Percentiles rank a stretch among this genome's conserved stretches.
Evolutionary conservation across 2,797 vertebrate genomes (phyloP).

Genomic region (Liasis olivaceus): DNA sequence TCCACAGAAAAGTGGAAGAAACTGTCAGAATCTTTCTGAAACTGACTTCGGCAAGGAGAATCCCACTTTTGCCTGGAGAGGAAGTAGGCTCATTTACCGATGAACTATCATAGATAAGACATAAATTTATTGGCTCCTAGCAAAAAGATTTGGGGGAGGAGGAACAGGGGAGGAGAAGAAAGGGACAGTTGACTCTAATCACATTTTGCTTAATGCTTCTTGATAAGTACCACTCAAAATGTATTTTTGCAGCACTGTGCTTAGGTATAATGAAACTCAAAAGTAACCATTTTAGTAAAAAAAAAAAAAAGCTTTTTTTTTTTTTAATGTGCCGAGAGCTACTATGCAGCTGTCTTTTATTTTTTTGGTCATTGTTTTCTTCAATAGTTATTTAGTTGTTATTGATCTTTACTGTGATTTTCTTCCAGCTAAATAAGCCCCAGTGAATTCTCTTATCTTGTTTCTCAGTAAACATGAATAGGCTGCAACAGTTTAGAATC

Average conservation of each 20-base stretch:
- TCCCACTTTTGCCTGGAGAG: background rate
- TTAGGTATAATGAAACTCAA: background rate
- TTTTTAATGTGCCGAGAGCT: background rate
- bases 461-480: background rate
- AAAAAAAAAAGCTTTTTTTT: background rate
- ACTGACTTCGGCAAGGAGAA: background rate
- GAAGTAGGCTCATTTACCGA: background rate
- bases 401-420: constrained; percentile 18
- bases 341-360: background rate
- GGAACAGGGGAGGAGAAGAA: no score
- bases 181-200: background rate
- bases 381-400: background rate
- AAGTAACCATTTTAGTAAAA: background rate
- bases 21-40: background rate
- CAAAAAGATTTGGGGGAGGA: background rate
- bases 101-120: background rate
- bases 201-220: background rate
- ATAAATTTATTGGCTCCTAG: background rate
- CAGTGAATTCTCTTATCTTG: background rate
- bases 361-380: background rate
- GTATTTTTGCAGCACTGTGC: background rate
- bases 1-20: background rate
- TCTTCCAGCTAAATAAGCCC: background rate
- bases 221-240: background rate
- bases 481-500: background rate